These are phyloP conservation scores for Pomatorhinus ruficollis DNA, from an alignment of 2,113 vertebrate species.

Conservation along the genomic window DNA sequence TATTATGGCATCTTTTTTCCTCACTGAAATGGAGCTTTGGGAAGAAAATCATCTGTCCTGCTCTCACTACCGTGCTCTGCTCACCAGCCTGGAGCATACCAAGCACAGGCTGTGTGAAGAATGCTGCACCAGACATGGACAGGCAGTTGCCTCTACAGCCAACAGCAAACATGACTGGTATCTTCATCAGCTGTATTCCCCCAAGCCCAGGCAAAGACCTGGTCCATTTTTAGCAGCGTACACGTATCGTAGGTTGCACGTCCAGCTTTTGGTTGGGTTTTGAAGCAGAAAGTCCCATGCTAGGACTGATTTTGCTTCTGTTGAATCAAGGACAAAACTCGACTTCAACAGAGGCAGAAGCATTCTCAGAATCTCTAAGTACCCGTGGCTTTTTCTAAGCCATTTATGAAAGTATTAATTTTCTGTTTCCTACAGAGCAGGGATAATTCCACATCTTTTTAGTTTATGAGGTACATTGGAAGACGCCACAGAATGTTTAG, in stretches of 20 bases:
- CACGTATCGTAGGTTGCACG: accelerated
- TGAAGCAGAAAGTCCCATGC: not conserved
- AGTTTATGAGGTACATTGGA: not conserved
- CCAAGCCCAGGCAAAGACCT: not conserved
- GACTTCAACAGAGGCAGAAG: not conserved
- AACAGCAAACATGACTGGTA: not conserved
- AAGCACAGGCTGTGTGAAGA: not conserved
- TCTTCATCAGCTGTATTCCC: not conserved
- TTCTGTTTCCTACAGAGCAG: not conserved
- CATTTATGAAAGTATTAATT: not conserved
- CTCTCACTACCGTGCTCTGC: not conserved
- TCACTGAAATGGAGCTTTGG: not conserved
- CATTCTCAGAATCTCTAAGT: not conserved
- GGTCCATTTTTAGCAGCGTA: not conserved
- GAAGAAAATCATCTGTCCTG: not conserved
- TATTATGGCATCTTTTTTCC: not conserved
- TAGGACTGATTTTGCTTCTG: not conserved
- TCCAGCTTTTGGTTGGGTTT: not conserved
- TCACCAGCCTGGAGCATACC: not conserved
- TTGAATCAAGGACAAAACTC: not conserved
- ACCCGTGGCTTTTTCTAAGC: not conserved
- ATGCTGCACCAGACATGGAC: accelerated
- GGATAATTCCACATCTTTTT: not conserved
- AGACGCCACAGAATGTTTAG: not conserved
- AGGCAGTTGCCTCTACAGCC: not conserved